phyloP scores from a whole-genome alignment of 1,140 invertebrate species.

The Lepidotrigona ventralis region DNA sequence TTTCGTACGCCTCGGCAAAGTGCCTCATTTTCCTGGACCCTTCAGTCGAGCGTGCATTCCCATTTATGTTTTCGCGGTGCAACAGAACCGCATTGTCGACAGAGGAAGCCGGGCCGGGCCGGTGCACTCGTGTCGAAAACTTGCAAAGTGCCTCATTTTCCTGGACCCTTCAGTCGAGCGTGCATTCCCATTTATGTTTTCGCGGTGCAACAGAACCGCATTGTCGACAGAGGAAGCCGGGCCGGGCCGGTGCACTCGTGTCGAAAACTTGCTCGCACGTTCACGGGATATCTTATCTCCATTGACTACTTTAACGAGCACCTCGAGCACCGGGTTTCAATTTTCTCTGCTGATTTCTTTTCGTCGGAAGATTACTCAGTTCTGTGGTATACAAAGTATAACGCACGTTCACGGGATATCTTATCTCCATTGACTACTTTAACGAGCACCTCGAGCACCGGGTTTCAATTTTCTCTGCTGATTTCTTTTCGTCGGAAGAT shows the following conservation, averaged over 20 bases:
- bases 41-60: background rate
- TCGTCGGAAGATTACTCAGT: too few relatives aligned
- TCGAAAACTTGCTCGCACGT: conserved; percentile 10
- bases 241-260: background rate
- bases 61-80: conserved; percentile 39
- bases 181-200: conserved; percentile 34
- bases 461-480: background rate
- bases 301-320: background rate
- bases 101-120: background rate
- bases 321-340: background rate
- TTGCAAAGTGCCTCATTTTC: conserved; percentile 49
- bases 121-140: conserved; percentile 5
- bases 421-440: background rate
- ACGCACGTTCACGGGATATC: conserved; percentile 6
- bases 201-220: conserved; percentile 22
- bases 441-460: background rate
- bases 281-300: background rate
- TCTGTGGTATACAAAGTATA: too few relatives aligned
- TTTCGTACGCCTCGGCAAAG: conserved; percentile 44
- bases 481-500: background rate
- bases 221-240: conserved; percentile 11
- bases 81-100: conserved; percentile 28
- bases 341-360: background rate
- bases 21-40: conserved; percentile 40
- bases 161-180: background rate